Evolutionary conservation across 1,140 invertebrate genomes (phyloP).

Genomic region (Pomacea maculata): DNA sequence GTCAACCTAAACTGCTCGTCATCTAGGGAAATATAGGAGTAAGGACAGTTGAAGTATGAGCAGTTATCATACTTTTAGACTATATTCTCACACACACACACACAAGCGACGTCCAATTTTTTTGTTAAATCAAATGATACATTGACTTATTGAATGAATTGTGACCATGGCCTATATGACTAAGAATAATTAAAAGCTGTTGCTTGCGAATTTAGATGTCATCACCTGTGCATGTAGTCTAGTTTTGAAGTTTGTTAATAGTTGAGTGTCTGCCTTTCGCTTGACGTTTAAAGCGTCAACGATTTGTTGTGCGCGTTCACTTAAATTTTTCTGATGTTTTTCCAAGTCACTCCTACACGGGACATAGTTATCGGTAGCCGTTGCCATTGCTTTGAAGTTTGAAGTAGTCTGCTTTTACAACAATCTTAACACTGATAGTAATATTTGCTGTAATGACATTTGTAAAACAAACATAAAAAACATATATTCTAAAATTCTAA

Average conservation of each 20-base stretch:
- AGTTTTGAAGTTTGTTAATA: conserved; percentile 45
- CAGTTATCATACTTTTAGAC: no score
- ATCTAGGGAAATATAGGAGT: no score
- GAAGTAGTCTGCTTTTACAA: background rate
- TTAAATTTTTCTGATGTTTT: conserved; percentile 20
- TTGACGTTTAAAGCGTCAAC: conserved; percentile 48
- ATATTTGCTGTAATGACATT: background rate
- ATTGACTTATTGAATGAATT: no score
- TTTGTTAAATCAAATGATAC: no score
- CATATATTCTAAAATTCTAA: no score
- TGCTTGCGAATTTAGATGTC: background rate
- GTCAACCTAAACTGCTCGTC: no score
- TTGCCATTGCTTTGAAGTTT: background rate
- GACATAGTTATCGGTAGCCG: background rate
- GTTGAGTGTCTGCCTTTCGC: conserved; percentile 41
- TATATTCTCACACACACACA: background rate
- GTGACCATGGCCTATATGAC: no score
- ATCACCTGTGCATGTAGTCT: conserved; percentile 40
- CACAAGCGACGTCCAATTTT: no score
- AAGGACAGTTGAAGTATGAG: no score
- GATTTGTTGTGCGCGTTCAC: conserved; percentile 37
- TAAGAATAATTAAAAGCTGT: no score
- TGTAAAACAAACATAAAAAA: no score
- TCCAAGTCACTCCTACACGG: background rate
- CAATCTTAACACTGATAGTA: background rate